Percentiles rank a stretch among this genome's conserved stretches.
phyloP scores from a whole-genome alignment of 2,113 vertebrate species.

The Gavia stellata region DNA sequence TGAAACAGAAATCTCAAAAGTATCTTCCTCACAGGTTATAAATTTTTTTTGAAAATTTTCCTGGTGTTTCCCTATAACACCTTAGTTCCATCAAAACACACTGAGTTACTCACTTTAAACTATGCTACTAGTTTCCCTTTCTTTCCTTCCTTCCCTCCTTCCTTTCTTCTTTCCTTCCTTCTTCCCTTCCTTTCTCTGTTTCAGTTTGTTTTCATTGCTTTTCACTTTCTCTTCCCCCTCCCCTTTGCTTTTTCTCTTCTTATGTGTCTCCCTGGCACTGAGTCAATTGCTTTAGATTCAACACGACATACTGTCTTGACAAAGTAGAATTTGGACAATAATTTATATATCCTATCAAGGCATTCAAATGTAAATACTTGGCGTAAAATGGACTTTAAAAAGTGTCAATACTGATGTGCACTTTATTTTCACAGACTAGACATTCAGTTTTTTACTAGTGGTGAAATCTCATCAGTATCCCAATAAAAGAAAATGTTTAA shows the following conservation, averaged over 20 bases:
- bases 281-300: not conserved
- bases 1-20: not conserved
- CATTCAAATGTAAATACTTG: not conserved
- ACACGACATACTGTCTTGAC: not conserved
- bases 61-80: not conserved
- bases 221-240: not conserved
- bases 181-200: too few relatives aligned
- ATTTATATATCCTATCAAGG: not conserved
- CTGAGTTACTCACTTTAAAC: not conserved
- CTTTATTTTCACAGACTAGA: not conserved
- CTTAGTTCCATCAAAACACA: not conserved
- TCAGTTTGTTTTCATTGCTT: not conserved
- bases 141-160: not conserved
- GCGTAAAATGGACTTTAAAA: not conserved
- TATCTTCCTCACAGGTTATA: not conserved
- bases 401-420: fast-evolving
- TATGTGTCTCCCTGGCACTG: not conserved
- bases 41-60: not conserved
- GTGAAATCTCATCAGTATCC: not conserved
- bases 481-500: not conserved
- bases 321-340: not conserved
- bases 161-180: too few relatives aligned
- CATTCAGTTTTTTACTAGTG: not conserved
- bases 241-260: not conserved
- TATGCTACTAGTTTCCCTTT: not conserved